A percentile compares a stretch with the other conserved stretches of the same genome.
These are phyloP conservation scores for Heliocidaris erythrogramma DNA, from an alignment of 35 echinoderm and acorn worm genomes.

Conservation along the genomic window DNA sequence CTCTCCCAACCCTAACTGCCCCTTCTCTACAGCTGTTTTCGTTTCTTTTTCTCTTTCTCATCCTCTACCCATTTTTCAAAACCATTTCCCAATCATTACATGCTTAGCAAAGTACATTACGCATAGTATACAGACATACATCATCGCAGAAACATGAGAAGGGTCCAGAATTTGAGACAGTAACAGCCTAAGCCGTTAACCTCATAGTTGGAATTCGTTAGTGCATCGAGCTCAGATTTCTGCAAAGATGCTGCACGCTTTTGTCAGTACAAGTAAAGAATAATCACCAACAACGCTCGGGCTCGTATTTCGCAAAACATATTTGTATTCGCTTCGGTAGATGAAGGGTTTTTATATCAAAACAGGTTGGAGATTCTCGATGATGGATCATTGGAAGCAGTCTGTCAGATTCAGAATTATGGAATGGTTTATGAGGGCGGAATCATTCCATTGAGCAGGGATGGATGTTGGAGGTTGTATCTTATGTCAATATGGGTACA, in stretches of 20 bases:
- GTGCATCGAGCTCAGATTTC: neutral
- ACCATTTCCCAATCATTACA: neutral
- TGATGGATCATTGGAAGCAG: neutral
- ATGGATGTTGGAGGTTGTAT: neutral
- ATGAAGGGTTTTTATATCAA: neutral
- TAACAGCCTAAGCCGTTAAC: neutral
- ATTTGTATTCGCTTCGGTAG: neutral
- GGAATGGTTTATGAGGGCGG: neutral
- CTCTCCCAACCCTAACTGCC: neutral
- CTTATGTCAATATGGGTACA: neutral
- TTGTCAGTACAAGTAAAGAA: neutral
- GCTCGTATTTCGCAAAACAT: neutral
- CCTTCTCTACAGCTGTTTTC: neutral
- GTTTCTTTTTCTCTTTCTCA: neutral
- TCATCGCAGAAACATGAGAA: neutral
- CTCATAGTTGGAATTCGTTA: neutral
- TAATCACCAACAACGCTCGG: neutral
- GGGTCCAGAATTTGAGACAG: neutral
- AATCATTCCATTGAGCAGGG: neutral
- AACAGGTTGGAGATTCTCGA: neutral
- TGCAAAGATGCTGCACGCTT: neutral
- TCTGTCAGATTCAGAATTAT: neutral
- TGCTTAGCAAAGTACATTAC: neutral
- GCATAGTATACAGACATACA: neutral
- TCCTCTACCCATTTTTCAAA: neutral